These are phyloP conservation scores for Euura lappo DNA, from an alignment of 1,140 invertebrate species.

Conservation along the genomic window DNA sequence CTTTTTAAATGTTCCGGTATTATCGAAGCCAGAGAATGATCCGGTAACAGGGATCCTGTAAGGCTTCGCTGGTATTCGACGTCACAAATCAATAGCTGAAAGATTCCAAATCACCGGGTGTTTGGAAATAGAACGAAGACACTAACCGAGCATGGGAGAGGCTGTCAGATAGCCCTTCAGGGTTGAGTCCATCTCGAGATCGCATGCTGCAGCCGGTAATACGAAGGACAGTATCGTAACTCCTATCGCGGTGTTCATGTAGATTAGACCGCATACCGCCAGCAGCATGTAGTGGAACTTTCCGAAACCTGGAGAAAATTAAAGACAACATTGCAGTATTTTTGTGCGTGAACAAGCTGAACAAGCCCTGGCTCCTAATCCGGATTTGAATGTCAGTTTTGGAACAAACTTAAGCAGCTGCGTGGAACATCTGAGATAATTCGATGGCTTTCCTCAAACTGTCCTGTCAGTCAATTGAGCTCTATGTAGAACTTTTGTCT, in stretches of 20 bases:
- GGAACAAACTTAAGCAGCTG: no score
- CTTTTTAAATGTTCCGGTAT: background rate
- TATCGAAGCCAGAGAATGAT: background rate
- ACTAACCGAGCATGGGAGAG: slow-evolving; percentile 76
- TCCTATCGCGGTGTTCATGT: slow-evolving; percentile 80
- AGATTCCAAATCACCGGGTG: background rate
- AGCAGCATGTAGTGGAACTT: slow-evolving; percentile 76
- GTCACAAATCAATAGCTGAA: background rate
- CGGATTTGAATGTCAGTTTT: no score
- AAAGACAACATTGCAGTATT: background rate
- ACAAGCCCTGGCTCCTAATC: no score
- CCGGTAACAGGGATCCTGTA: background rate
- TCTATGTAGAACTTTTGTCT: no score
- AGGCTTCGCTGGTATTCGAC: background rate
- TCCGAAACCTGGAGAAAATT: slow-evolving; percentile 72
- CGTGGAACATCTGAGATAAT: no score
- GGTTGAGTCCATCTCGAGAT: slow-evolving; percentile 75
- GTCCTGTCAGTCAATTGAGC: no score
- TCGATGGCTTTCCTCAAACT: no score
- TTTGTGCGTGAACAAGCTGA: background rate
- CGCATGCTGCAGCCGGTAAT: slow-evolving; percentile 76
- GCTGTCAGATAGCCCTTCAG: slow-evolving; percentile 78
- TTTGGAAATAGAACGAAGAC: background rate
- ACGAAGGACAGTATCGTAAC: slow-evolving; percentile 87
- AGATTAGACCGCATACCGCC: slow-evolving; percentile 73